phyloP scores from a whole-genome alignment of 2,797 vertebrate genomes.

The Pelobates cultripes region DNA sequence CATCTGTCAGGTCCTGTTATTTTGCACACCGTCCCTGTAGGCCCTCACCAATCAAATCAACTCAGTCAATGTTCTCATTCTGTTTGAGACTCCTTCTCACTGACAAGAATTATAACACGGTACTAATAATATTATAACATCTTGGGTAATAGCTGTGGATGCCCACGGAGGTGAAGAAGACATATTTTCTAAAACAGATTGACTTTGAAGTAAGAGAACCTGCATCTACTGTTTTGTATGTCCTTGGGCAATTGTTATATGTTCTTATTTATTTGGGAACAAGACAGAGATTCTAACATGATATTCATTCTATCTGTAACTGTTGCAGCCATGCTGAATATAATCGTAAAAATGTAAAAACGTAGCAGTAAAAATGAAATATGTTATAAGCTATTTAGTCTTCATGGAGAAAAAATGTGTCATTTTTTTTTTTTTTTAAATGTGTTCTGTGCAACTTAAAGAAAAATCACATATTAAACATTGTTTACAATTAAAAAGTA shows the following conservation, averaged over 20 bases:
- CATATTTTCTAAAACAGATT: conserved; percentile 24
- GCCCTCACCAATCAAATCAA: conserved; percentile 51
- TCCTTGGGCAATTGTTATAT: conserved; percentile 31
- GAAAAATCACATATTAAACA: no score
- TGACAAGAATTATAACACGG: conserved; percentile 40
- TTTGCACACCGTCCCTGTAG: conserved; percentile 42
- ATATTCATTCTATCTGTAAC: background rate
- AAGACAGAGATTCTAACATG: background rate
- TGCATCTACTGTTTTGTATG: conserved; percentile 4
- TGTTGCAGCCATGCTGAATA: background rate
- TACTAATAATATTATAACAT: conserved; percentile 45
- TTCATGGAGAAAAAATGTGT: background rate
- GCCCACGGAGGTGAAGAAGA: conserved; percentile 20
- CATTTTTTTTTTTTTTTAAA: no score
- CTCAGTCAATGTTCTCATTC: conserved; percentile 34
- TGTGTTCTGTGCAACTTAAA: no score
- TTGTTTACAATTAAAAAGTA: no score
- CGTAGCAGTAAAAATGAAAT: background rate
- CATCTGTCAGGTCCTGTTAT: conserved; percentile 48
- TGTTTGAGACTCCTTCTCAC: conserved; percentile 34
- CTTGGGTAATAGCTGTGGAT: conserved; percentile 29
- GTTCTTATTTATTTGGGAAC: background rate
- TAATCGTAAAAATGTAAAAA: no score
- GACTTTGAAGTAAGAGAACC: conserved; percentile 23
- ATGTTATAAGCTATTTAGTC: background rate